Base-by-base conservation (phyloP, 2,888 invertebrate genomes). In the Hypolimnas misippus region DNA sequence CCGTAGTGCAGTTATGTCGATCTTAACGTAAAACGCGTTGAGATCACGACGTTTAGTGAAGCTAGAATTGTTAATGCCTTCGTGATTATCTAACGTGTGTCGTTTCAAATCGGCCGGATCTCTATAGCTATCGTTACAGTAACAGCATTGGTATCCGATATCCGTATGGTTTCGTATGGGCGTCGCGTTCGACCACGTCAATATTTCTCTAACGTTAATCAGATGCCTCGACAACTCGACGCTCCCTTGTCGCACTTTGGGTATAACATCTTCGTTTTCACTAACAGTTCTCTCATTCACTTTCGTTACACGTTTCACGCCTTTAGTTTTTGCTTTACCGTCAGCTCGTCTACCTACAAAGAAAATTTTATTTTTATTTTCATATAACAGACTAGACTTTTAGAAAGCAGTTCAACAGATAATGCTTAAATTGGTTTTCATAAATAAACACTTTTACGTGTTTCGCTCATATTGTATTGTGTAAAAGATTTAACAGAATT, bases 1-100 rank as follows among this genome's bases (percentile, higher is more conserved):
- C 35, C 74, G 73, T 6, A 84, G 65, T 21, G 60, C 75, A 0
- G 83, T 82, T 50, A 84, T 79, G 49, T 84, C 83, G 7, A 84
- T 50, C 63, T 84, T 82, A 0, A 82, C 68, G 8, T 79, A 71
- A 62, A 70, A 67, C 44, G 69, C 65, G 40, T 67, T 63, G 31
- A 67, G 57, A 19, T 73, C 70, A 31, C 63, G 25, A 6, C 49
- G 49, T 0, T 68, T 65, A 2, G 67, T 49, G 66, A n/a, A 66
- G 70, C 54, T 61, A 61, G 63, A 64, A 25, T 65, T 68, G 54
- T 79, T 76, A 3, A 75, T 63, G n/a, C 70, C 66, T 6, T 70
- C 68, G 56, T 81, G 81, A 0, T 38, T 63, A 74, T 73, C 69
- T 25, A 73, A 46, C 8, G 73, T 76, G 54, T 83, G 82, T 7